Evolutionary conservation across 2,797 vertebrate genomes (phyloP), one percentile per base, ranked within the genome.

Genomic region (Anableps anableps): DNA sequence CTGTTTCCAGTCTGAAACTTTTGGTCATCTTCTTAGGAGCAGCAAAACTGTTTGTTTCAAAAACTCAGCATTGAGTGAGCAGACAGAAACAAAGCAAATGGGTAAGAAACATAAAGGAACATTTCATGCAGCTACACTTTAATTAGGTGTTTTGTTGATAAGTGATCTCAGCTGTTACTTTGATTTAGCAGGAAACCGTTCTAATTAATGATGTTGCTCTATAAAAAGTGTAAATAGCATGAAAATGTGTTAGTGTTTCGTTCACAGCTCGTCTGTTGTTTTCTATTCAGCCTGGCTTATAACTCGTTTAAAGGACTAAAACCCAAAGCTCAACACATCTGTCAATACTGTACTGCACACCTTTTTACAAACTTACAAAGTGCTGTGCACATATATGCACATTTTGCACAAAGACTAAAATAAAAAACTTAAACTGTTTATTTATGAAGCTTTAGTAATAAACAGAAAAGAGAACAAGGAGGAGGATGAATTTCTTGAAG

Each of bases 361-460:
- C 6, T 19, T n/a, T 60, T 71, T 14, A 29, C 38, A 48, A 47
- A 60, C 23, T 58, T 60, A 34, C 13, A 47, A 75, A 71, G 21
- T 26, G 31, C 16, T 68, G 7, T 26, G 21, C 87, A 82, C n/a
- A 72, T 72, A 80, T 78, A 45, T 78, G 74, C 73, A 75, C 58
- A 51, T 58, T 72, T 66, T 41, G 84, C 80, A 80, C 51, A 74
- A 72, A n/a, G 79, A 87, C 45, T 51, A 88, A 89, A 86, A 86
- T 74, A 88, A 81, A n/a, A 82, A 75, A 64, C 36, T 64, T 80
- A 86, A 83, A 75, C 86, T 72, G 74, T 79, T 77, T 51, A 43
- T 51, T 85, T 77, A 74, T 80, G 6, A n/a, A 85, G 71, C 23
- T 83, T 80, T 68, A 77, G 36, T 19, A 73, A 83, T 76, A 83